Evolutionary conservation across 2,888 invertebrate genomes (phyloP), one percentile per base, ranked within the genome.

Genomic region (Heliothis peltigera): DNA sequence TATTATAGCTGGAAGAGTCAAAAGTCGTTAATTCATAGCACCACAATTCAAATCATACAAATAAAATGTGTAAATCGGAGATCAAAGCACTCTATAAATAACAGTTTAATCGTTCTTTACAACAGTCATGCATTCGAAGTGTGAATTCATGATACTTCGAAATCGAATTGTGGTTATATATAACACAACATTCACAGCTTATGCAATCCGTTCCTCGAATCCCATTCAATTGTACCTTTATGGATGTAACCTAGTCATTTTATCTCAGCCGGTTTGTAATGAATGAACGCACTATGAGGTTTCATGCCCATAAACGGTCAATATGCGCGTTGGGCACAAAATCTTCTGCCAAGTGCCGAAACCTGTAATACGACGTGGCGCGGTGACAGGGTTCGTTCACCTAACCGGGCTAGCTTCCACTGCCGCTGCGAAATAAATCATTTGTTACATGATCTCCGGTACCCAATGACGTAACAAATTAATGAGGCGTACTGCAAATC

Each of bases 361-460:
- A 94, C 93, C 91, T 89, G 94, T 91, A 91, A 86, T 82, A 83
- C 84, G 82, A 83, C 82, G 87, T 84, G 83, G 86, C 82, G 79
- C 84, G 86, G 89, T 91, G 91, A 91, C 91, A 91, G 89, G 89
- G 94, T 93, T 94, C 94, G 91, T 94, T 94, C 91, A 94, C 94
- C 94, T 92, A 86, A 81, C 84, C 81, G 87, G 85, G 79, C 85
- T 78, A 83, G 83, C 85, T 83, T 78, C 81, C 75, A 75, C 76
- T 65, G 81, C 79, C 75, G 82, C 81, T 82, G 82, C 83, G 82
- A 87, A 90, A 90, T 91, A 91, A 88, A 92, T 92, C 91, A 91
- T 90, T 86, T 87, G 86, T 86, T 87, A 84, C 87, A 86, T 80
- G 84, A 86, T 81, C 70, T 48, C 79, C 73, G 69, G 79, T 79